Evolutionary conservation across 2,113 vertebrate species (phyloP), one percentile per base, ranked within the genome.

Genomic region (Heterotilapia buettikoferi): DNA sequence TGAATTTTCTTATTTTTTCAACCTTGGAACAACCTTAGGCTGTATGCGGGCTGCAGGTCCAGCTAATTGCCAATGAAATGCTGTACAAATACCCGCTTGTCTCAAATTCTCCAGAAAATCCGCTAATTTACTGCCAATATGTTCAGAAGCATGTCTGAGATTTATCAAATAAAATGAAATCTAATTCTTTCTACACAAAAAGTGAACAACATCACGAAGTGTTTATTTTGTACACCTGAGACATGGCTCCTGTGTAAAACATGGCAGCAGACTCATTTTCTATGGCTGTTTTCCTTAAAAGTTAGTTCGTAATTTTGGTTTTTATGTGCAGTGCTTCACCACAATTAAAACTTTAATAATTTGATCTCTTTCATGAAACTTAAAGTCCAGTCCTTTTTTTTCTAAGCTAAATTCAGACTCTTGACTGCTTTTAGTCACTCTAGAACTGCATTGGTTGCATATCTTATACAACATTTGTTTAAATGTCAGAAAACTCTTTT

Each of bases 11-110:
- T 63, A 31, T 83, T 86, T 87, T 81, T 86, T 63, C 43, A 89
- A 86, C 90, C 83, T 87, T 89, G 89, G 85, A 91, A 85, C 85
- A 89, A 92, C 86, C 90, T 89, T 2, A 16, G 57, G 84, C 76
- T 85, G 84, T 68, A n/a, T 24, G 52, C 33, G 7, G 85, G 45
- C 56, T 26, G 85, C 8, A 38, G 57, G 45, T 85, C 33, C 26
- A 7, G 84, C 31, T 92, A 79, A 88, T 84, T 78, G 7, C 68
- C 24, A 76, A 29, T 80, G 52, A 29, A 80, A 29, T 31, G 87
- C 14, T 47, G 81, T 0, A 88, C 61, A 92, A 91, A 50, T 29
- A 40, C 36, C 26, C 7, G 1, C n/a, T 84, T 87, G 83, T 91
- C 59, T 91, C 16, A 78, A 31, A 68, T 21, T 84, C 9, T 79